Conservation (phyloP, 2,888 invertebrate genomes). For the Chymomyza amoena region DNA sequence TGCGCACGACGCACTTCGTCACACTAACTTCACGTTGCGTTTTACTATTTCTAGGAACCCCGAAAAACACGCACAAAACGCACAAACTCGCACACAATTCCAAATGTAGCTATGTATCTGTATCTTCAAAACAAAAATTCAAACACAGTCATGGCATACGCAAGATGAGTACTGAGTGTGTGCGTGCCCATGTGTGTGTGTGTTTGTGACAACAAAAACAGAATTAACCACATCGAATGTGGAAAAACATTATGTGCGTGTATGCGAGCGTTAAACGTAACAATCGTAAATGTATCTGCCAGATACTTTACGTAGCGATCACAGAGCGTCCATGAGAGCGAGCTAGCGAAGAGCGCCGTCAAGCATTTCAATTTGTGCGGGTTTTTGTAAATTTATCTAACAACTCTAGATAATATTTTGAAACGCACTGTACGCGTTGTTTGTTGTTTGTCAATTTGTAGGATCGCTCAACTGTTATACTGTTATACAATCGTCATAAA, state of each 20-base stretch:
- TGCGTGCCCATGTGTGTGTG: constrained; percentile 22
- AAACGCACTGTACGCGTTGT: constrained; percentile 18
- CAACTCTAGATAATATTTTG: constrained; percentile 18
- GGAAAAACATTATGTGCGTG: constrained; percentile 49
- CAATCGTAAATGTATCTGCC: constrained; percentile 45
- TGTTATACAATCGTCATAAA: constrained; percentile 1
- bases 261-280: constrained; percentile 35
- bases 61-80: constrained; percentile 39
- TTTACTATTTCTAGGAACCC: constrained; percentile 76
- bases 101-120: constrained; percentile 36
- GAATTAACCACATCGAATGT: constrained; percentile 23
- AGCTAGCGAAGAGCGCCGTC: neutral
- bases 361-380: constrained; percentile 13
- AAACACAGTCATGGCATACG: constrained; percentile 38
- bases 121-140: constrained; percentile 57
- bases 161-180: constrained; percentile 8
- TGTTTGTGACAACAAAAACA: constrained; percentile 17
- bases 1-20: constrained; percentile 74
- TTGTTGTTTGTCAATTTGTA: neutral
- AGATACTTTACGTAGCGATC: constrained; percentile 61
- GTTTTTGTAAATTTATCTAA: constrained; percentile 44
- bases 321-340: constrained; percentile 3
- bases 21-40: constrained; percentile 71
- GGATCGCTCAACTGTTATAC: constrained; percentile 11
- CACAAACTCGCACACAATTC: constrained; percentile 9